Conservation (phyloP, 2,797 vertebrate genomes). For the Staurois parvus region DNA sequence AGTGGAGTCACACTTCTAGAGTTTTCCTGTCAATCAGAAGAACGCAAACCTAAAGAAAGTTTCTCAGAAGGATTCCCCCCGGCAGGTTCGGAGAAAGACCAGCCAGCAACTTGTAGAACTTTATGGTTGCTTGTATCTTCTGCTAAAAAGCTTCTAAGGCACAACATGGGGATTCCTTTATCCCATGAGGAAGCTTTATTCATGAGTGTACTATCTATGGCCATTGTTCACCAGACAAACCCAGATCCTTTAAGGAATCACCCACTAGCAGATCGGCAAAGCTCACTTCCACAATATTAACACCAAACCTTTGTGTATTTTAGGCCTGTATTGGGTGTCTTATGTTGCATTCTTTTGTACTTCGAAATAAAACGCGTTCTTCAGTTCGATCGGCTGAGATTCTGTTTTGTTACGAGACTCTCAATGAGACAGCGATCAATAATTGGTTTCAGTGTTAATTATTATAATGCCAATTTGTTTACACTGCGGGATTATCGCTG, state of each 20-base stretch:
- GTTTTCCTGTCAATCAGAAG: too few species aligned
- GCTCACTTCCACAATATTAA: not conserved
- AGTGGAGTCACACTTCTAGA: too few species aligned
- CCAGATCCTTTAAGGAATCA: too few species aligned
- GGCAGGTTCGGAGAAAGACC: too few species aligned
- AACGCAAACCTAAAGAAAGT: too few species aligned
- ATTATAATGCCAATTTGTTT: conserved; percentile 24
- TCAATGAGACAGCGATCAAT: conserved; percentile 4
- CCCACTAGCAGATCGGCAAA: not conserved
- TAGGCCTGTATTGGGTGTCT: not conserved
- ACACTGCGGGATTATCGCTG: not conserved
- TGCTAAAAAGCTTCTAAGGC: too few species aligned
- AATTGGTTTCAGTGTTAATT: conserved; percentile 19
- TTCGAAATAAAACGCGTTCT: not conserved
- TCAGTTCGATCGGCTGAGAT: not conserved
- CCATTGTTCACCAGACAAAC: not conserved
- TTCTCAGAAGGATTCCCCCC: too few species aligned
- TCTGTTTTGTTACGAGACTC: not conserved
- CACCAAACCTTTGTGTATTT: too few species aligned
- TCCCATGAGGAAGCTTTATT: too few species aligned
- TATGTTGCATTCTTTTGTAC: not conserved
- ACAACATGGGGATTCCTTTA: too few species aligned
- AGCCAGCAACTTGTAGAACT: too few species aligned
- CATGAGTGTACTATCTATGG: not conserved
- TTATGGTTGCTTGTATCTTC: too few species aligned